These are phyloP conservation scores for Oryctes rhinoceros DNA, from an alignment of 1,140 invertebrate species.

Conservation along the genomic window DNA sequence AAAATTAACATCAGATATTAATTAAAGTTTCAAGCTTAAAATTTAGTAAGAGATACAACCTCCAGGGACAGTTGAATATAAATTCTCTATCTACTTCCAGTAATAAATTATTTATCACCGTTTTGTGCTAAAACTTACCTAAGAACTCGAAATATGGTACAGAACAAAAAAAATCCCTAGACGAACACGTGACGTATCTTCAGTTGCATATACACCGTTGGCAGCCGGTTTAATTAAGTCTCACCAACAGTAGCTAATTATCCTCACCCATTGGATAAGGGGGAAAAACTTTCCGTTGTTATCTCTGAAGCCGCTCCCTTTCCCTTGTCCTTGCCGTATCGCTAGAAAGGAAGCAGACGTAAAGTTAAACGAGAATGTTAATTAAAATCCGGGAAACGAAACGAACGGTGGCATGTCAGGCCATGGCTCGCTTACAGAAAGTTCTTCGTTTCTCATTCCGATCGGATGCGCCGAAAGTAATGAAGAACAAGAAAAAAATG, in stretches of 20 bases:
- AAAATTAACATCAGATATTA: too few species aligned
- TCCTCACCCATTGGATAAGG: background rate
- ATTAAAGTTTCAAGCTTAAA: too few species aligned
- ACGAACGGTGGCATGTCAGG: background rate
- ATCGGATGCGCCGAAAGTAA: background rate
- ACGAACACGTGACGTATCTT: background rate
- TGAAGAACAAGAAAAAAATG: background rate
- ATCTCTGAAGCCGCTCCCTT: background rate
- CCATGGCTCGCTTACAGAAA: background rate
- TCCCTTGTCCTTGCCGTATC: slow-evolving; percentile 8
- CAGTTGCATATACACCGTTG: background rate
- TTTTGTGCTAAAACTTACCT: too few species aligned
- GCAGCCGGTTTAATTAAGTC: slow-evolving; percentile 25
- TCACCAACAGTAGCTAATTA: slow-evolving; percentile 32
- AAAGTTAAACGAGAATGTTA: slow-evolving; percentile 36
- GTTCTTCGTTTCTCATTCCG: background rate
- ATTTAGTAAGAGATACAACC: too few species aligned
- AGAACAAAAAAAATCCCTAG: background rate
- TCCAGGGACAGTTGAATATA: too few species aligned
- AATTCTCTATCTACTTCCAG: too few species aligned
- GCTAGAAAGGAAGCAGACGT: background rate
- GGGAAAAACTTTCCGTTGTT: slow-evolving; percentile 13
- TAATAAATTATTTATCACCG: too few species aligned
- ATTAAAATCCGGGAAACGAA: slow-evolving; percentile 27
- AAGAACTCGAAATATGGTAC: background rate